These are phyloP conservation scores for Mixornis gularis DNA, from an alignment of 2,113 vertebrate species.

Conservation along the genomic window DNA sequence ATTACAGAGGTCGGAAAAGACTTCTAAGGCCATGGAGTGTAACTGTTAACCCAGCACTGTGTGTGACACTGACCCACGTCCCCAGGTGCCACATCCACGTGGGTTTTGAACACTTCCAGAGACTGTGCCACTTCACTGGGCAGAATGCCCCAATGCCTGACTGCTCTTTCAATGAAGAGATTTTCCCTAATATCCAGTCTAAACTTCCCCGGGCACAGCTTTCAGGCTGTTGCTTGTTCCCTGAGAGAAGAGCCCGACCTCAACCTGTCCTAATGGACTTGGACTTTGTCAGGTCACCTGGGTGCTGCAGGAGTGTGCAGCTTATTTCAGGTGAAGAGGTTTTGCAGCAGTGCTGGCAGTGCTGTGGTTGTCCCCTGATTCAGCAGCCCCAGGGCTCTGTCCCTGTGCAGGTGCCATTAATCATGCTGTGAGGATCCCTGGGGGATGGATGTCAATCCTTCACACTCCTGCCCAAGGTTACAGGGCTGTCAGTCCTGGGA, in stretches of 20 bases:
- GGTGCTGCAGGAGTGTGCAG: not conserved
- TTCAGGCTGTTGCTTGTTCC: not conserved
- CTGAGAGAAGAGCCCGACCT: not conserved
- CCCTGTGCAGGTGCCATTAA: not conserved
- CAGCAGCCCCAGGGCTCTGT: not conserved
- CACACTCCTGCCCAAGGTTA: not conserved
- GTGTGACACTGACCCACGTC: not conserved
- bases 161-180: not conserved
- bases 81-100: fast-evolving
- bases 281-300: not conserved
- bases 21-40: fast-evolving
- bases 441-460: not conserved
- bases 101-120: not conserved
- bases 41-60: fast-evolving
- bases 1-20: not conserved
- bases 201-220: not conserved
- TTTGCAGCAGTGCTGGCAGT: not conserved
- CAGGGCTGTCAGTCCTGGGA: not conserved
- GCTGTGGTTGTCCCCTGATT: not conserved
- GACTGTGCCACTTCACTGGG: not conserved
- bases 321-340: not conserved
- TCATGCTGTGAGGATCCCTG: not conserved
- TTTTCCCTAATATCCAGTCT: not conserved
- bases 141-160: not conserved
- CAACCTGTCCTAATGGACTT: not conserved